Conservation (phyloP, 2,888 invertebrate species). For the Hedya salicella region DNA sequence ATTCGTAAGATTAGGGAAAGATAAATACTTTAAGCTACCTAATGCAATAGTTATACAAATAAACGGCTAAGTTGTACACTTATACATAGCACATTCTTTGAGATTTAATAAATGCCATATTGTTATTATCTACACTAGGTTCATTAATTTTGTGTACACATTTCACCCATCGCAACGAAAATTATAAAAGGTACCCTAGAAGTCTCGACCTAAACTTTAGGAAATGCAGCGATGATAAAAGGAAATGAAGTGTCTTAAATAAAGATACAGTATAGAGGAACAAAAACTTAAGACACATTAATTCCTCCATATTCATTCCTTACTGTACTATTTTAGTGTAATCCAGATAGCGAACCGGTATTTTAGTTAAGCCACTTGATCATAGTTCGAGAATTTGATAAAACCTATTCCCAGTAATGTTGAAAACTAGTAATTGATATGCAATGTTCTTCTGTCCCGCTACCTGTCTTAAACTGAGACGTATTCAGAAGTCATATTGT, state of each 20-base stretch:
- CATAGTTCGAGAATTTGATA: slow-evolving; percentile 11
- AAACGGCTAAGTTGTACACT: slow-evolving; percentile 63
- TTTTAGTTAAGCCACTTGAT: slow-evolving; percentile 31
- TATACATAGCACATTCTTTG: slow-evolving; percentile 56
- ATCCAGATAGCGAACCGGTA: too few species aligned
- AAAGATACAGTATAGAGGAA: slow-evolving; percentile 16
- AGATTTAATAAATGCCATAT: slow-evolving; percentile 69
- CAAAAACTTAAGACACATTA: slow-evolving; percentile 1
- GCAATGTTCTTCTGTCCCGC: slow-evolving; percentile 27
- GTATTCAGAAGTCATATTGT: slow-evolving; percentile 11
- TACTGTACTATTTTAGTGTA: not conserved
- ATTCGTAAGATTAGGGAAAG: slow-evolving; percentile 65
- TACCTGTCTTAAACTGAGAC: slow-evolving; percentile 16
- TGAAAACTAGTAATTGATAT: slow-evolving; percentile 27
- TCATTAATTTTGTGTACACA: slow-evolving; percentile 51
- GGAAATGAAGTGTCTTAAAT: slow-evolving; percentile 33
- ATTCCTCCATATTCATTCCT: slow-evolving; percentile 9
- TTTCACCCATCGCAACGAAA: slow-evolving; percentile 48
- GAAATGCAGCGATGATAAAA: slow-evolving; percentile 11
- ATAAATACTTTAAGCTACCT: slow-evolving; percentile 70
- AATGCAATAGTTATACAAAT: slow-evolving; percentile 57
- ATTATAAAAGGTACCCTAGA: slow-evolving; percentile 31
- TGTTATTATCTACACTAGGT: slow-evolving; percentile 52
- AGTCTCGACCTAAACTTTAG: slow-evolving; percentile 16
- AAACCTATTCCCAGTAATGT: slow-evolving; percentile 7